These are phyloP conservation scores for Ephydatia muelleri DNA, from an alignment of 37 sponge, comb jelly and placozoan genomes.

Conservation along the genomic window DNA sequence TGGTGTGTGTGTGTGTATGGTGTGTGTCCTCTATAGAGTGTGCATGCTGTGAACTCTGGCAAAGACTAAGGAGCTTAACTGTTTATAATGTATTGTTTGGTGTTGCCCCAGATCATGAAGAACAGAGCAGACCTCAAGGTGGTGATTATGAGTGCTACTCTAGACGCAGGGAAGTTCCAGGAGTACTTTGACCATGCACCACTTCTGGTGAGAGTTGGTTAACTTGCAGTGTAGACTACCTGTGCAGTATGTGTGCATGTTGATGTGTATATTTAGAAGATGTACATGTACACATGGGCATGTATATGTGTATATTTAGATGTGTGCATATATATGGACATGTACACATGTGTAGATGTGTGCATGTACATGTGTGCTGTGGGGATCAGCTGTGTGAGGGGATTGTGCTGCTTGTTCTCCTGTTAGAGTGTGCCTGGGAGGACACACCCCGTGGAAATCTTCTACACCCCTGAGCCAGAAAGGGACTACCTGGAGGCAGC, in stretches of 20 bases:
- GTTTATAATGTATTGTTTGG: neutral
- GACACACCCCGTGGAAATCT: constrained; percentile 99
- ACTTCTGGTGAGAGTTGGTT: constrained; percentile 94
- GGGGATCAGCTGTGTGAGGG: neutral
- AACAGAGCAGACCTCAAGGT: constrained; percentile 93
- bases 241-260: neutral
- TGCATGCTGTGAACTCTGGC: too few species aligned
- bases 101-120: constrained; percentile 85
- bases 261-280: neutral
- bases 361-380: neutral
- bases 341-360: neutral
- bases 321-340: neutral
- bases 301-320: neutral
- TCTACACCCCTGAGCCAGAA: constrained; percentile 99
- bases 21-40: too few species aligned
- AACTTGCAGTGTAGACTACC: neutral
- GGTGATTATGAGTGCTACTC: constrained; percentile 97
- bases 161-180: constrained; percentile 99
- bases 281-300: neutral
- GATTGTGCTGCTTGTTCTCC: neutral
- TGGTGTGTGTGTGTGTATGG: too few species aligned
- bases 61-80: too few species aligned
- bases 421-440: constrained; percentile 95
- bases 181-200: constrained; percentile 95
- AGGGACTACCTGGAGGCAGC: constrained; percentile 98